Base-by-base conservation (phyloP, 2,113 vertebrate species). In the Hymenochirus boettgeri region DNA sequence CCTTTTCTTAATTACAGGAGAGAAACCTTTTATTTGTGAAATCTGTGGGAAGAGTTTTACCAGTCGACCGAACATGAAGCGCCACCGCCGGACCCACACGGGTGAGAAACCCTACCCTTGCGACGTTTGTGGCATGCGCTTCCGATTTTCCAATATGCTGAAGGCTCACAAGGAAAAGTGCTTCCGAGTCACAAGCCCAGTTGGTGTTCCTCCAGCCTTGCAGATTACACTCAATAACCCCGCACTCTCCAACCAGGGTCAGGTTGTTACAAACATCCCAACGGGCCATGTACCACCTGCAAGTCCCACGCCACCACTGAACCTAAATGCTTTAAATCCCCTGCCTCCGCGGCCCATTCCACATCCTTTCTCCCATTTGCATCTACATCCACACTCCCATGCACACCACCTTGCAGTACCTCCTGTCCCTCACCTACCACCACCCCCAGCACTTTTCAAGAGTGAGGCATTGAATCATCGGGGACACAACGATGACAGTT, bases 31-130 rank as follows among this genome's bases (percentile, higher is more conserved):
- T 78, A 97, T 97, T 78, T 98, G 96, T 82, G 96, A 98, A 86
- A 97, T 98, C 81, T 98, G 96, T 19, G 96, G 96, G 71, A 98
- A 98, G 76, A 98, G 96, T 85, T 98, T 98, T 87, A 98, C 96
- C 85, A 98, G 95, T 77, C 93, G 95, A 55, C 95, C 95, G 69
- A 98, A 98, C 83, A 97, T 98, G 95, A 98, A 98, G 82, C 87
- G 95, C 9, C 95, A 98, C 70, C 92, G 95, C 10, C 83, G 95
- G 67, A 98, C 95, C 3, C 95, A 98, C 88, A 97, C 95, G 0
- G 95, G 95, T 29, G 95, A 98, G 86, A 98, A 98, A 86, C 95
- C 95, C 31, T 98, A 97, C 48, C 94, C 95, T 0, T 98, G 95
- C 4, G 95, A 98, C 2, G 93, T 96, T 69, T 98, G 95, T 3